phyloP scores from a whole-genome alignment of 2,797 vertebrate species.

The Mus spretus region DNA sequence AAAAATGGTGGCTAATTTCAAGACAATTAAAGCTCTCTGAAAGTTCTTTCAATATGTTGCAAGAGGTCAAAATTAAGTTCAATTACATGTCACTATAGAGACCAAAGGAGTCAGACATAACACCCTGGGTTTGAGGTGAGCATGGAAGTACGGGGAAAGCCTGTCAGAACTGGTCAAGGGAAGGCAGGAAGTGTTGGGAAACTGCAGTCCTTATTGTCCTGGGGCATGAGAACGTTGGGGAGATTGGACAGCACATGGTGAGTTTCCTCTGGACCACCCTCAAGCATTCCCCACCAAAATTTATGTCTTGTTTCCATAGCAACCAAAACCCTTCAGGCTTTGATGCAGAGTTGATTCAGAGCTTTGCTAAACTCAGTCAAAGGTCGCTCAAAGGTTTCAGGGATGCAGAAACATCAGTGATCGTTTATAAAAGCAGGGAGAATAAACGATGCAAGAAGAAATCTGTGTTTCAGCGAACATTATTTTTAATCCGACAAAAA shows the following conservation, averaged over 20 bases:
- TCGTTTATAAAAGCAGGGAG: not conserved
- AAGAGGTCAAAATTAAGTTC: not conserved
- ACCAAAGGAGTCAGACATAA: not conserved
- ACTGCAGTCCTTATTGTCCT: not conserved
- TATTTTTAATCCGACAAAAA: not conserved
- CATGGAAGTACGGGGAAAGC: not conserved
- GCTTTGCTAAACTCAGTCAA: slow-evolving; percentile 26
- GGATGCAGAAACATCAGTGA: slow-evolving; percentile 1
- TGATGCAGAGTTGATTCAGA: slow-evolving; percentile 5
- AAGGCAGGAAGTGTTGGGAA: not conserved
- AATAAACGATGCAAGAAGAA: not conserved
- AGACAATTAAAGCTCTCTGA: not conserved
- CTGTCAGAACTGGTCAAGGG: not conserved
- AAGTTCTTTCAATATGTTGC: not conserved
- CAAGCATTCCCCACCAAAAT: slow-evolving; percentile 15
- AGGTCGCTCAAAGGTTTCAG: not conserved
- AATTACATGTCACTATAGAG: not conserved
- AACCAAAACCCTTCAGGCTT: slow-evolving; percentile 40
- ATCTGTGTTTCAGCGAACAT: not conserved
- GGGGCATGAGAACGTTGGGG: not conserved
- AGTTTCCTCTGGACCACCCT: not conserved
- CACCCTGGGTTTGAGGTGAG: not conserved
- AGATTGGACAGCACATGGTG: not conserved
- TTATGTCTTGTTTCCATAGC: not conserved
- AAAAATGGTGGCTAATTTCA: not conserved